Evolutionary conservation across 2,888 invertebrate genomes (phyloP).

Genomic region (Eupeodes luniger): DNA sequence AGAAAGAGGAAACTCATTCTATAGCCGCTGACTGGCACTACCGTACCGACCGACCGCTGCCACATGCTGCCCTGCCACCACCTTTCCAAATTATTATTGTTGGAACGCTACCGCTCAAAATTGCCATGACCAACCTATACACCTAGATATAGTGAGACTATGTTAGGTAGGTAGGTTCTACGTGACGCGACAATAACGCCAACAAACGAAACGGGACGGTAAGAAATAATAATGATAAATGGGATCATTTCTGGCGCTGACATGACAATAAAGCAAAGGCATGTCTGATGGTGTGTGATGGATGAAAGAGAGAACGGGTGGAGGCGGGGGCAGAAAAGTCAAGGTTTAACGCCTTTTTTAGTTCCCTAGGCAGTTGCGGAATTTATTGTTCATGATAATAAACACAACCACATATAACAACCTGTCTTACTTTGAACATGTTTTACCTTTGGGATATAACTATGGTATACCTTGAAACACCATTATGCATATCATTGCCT

Average conservation of each 20-base stretch:
- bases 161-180: not conserved
- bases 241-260: slow-evolving; percentile 54
- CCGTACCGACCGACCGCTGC: not conserved
- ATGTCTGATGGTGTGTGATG: not conserved
- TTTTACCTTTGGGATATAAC: not conserved
- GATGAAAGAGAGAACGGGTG: not conserved
- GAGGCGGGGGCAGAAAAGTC: not conserved
- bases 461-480: not conserved
- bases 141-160: too few relatives aligned
- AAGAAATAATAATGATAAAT: slow-evolving; percentile 66
- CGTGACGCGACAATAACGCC: slow-evolving; percentile 25
- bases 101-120: not conserved
- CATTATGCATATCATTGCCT: not conserved
- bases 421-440: slow-evolving; percentile 1
- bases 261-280: slow-evolving; percentile 46
- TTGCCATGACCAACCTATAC: slow-evolving; percentile 21
- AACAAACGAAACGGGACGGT: slow-evolving; percentile 5
- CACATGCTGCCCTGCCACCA: not conserved
- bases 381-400: slow-evolving; percentile 22
- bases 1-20: not conserved
- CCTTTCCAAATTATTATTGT: not conserved
- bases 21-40: not conserved
- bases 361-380: not conserved
- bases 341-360: not conserved
- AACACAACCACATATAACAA: not conserved